Evolutionary conservation across 2,888 invertebrate genomes (phyloP), one percentile per base, ranked within the genome.

Genomic region (Elegia similella): DNA sequence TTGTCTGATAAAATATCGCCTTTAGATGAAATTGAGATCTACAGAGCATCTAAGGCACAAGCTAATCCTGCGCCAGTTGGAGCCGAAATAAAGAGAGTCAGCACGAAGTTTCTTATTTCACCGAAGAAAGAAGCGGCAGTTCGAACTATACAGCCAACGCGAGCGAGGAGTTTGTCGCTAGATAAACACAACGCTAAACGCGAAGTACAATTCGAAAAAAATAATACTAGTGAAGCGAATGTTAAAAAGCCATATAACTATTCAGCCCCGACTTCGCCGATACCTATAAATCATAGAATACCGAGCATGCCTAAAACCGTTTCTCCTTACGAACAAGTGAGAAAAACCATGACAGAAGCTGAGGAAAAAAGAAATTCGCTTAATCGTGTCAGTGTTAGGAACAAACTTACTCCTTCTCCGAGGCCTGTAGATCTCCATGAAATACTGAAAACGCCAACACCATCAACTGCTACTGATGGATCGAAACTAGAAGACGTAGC

Each of bases 101-200:
- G 88, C 60, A 90, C 90, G 13, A 86, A 78, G 66, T 88, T 89
- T 67, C 66, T 88, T 6, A 88, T 91, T 64, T 90, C 90, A 2
- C 91, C 91, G 6, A 91, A 89, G 71, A 91, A 89, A 70, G 89
- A 91, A 80, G 87, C 91, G 0, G 87, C 86, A 65, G 90, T 91
- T 7, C 72, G 89, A 52, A 88, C 82, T 17, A 84, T 88, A 52
- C 86, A 90, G 67, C 89, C 91, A 1, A 88, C 76, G 0, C 73
- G 88, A 70, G 91, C 91, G 13, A 76, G 88, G 60, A 89, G 88
- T 64, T 77, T 91, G 54, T 88, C 89, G 0, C 80, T 86, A 59
- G 81, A 85, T 57, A 82, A 78, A 61, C 70, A 72, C 34, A 69
- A 75, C 53, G 59, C 70, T 8, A 66, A 67, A 29, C 32, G 42